phyloP scores from a whole-genome alignment of 2,113 vertebrate species.

The Henicopernis longicauda region DNA sequence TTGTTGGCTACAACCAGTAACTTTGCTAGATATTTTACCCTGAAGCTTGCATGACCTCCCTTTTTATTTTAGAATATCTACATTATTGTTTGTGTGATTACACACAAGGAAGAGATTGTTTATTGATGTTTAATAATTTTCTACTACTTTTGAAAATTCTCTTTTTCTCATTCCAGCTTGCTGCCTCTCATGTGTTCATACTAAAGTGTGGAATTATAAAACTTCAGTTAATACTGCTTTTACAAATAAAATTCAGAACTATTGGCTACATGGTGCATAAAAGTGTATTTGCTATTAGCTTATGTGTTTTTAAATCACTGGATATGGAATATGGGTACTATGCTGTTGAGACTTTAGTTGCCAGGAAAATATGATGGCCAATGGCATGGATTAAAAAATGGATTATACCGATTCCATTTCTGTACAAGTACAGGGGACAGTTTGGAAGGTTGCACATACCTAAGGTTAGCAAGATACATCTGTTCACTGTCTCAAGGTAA shows the following conservation, averaged over 20 bases:
- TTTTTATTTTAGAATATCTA: neutral
- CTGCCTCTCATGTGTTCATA: neutral
- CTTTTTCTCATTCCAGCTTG: neutral
- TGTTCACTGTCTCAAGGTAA: neutral
- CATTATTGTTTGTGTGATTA: neutral
- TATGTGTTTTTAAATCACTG: neutral
- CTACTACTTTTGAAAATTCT: neutral
- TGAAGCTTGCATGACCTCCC: neutral
- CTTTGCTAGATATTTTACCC: neutral
- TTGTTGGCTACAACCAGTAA: neutral
- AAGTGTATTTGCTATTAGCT: neutral
- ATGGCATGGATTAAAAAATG: neutral
- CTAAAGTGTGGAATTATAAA: neutral
- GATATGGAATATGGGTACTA: neutral
- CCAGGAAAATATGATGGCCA: neutral
- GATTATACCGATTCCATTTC: neutral
- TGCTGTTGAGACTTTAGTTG: neutral
- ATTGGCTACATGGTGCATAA: neutral
- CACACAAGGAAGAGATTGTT: neutral
- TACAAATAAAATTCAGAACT: neutral
- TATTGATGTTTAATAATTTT: neutral
- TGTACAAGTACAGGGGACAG: neutral
- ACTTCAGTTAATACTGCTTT: neutral
- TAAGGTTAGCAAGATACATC: neutral
- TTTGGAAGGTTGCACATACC: neutral